Evolutionary conservation across 53 echinoderm and acorn worm genomes (phyloP).

Genomic region (Henricia sp.): DNA sequence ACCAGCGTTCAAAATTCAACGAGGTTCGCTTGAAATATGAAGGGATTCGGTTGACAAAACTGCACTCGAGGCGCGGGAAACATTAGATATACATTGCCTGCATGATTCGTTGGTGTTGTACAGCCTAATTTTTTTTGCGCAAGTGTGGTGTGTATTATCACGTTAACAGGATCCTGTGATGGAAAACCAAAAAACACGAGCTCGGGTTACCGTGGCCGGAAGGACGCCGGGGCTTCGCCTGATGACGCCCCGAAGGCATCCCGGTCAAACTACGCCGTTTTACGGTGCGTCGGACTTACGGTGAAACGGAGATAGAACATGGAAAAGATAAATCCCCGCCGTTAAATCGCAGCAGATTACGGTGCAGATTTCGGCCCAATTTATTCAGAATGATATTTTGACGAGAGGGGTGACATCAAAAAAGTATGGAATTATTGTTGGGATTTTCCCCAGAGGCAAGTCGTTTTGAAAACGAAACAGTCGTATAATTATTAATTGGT

Average conservation of each 20-base stretch:
- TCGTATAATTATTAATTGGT: neutral
- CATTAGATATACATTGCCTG: constrained; percentile 59
- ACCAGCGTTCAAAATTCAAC: neutral
- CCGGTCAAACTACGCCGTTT: neutral
- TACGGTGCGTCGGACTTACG: too few relatives aligned
- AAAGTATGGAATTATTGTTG: constrained; percentile 35
- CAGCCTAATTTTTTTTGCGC: constrained; percentile 9
- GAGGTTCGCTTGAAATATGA: neutral
- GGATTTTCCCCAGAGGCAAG: neutral
- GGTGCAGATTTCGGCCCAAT: constrained; percentile 21
- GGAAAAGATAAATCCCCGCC: too few relatives aligned
- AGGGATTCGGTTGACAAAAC: neutral
- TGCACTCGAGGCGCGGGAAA: constrained; percentile 30
- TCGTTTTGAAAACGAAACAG: constrained; percentile 32
- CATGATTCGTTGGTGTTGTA: constrained; percentile 16
- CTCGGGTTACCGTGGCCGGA: constrained; percentile 50
- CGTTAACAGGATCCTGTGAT: constrained; percentile 56
- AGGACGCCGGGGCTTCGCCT: constrained; percentile 12
- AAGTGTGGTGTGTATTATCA: constrained; percentile 19
- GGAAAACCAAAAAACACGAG: constrained; percentile 29
- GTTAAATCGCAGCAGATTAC: too few relatives aligned
- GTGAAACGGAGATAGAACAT: too few relatives aligned
- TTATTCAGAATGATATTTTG: constrained; percentile 45
- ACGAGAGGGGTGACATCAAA: constrained; percentile 22
- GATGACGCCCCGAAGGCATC: constrained; percentile 28